phyloP scores from a whole-genome alignment of 1,140 invertebrate genomes.

The Pantala flavescens region DNA sequence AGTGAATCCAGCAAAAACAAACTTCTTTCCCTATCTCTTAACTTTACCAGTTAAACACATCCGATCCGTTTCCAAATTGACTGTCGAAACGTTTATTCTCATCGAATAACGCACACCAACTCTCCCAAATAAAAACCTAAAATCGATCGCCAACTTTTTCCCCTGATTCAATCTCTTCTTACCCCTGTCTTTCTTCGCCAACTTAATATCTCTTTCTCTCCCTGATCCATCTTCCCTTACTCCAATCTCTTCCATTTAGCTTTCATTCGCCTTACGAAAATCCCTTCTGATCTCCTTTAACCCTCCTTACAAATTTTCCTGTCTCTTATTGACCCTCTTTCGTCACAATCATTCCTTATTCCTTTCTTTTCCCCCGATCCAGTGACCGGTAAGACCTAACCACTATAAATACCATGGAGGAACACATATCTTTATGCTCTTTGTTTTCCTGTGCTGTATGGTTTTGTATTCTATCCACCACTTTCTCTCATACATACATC shows the following conservation, averaged over 20 bases:
- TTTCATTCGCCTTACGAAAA: not conserved
- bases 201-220: not conserved
- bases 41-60: conserved; percentile 6
- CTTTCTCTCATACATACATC: not conserved
- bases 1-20: not conserved
- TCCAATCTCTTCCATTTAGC: not conserved
- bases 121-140: not conserved
- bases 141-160: conserved; percentile 1
- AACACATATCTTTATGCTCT: no score
- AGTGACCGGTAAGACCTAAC: no score
- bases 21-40: not conserved
- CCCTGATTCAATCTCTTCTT: not conserved
- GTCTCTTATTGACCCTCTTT: not conserved
- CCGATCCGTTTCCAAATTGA: not conserved
- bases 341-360: not conserved
- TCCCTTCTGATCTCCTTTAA: not conserved
- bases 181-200: not conserved
- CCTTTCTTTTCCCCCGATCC: not conserved
- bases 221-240: not conserved
- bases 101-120: not conserved
- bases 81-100: not conserved
- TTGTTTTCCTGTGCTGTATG: no score
- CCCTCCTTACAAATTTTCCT: not conserved
- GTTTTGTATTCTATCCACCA: not conserved
- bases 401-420: no score